Evolutionary conservation across 2,797 vertebrate genomes (phyloP), one percentile per base, ranked within the genome.

Genomic region (Peromyscus aztecus): DNA sequence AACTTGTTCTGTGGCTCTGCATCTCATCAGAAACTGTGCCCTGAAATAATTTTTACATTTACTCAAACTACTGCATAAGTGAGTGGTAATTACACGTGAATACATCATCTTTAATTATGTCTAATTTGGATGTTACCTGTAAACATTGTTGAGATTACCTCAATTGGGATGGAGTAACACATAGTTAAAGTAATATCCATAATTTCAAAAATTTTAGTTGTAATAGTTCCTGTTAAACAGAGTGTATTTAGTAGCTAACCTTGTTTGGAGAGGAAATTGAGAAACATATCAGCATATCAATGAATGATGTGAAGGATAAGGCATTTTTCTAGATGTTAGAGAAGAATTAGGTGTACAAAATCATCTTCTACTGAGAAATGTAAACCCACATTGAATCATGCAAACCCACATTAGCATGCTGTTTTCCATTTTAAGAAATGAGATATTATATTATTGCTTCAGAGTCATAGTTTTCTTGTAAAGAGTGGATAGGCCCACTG

Each of bases 91-190:
- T 97, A 94, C 96, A 89, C 24, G 34, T 40, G 76, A 95, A 84
- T 80, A 31, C n/a, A 92, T 97, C 77, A 21, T 95, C 86, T 97
- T 97, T 97, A 94, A 96, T 97, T 96, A 97, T 96, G 80, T 71
- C 85, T 96, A 97, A 97, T 96, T 98, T 97, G 78, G 92, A 87
- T 94, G 80, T 97, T 98, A 94, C 94, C 85, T 94, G 37, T 97
- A 96, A 96, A 97, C 77, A 96, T 27, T 78, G 49, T 87, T 86
- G 88, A 97, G 76, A 90, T 77, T 46, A 91, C 96, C 89, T 94
- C 89, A 95, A 34, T n/a, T 97, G 76, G 82, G 17, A 78, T 76
- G 80, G 43, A 94, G 16, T 93, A 95, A 94, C n/a, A 86, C 46
- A 77, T 67, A 92, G 92, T 95, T 94, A 95, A 95, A 96, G 85